Evolutionary conservation across 2,797 vertebrate species (phyloP).

Genomic region (Enteromius paludinosus): DNA sequence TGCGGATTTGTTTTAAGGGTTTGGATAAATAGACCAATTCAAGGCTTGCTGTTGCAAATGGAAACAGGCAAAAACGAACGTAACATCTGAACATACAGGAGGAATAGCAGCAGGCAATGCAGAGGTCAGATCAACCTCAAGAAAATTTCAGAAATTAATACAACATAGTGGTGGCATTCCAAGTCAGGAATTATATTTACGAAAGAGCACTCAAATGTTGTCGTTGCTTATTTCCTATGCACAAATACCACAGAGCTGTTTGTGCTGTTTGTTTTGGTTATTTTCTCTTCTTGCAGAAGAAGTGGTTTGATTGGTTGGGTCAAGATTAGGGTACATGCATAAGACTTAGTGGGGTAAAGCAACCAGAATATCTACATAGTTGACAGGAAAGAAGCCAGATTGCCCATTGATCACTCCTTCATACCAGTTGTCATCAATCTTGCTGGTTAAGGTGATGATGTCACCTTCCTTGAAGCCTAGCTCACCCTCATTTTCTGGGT

Average conservation of each 20-base stretch:
- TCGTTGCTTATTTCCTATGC: slow-evolving; percentile 17
- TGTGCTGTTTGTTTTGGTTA: slow-evolving; percentile 46
- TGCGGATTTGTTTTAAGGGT: neutral
- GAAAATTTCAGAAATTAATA: neutral
- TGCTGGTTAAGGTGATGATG: slow-evolving; percentile 96
- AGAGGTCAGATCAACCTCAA: slow-evolving; percentile 11
- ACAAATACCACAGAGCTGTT: slow-evolving; percentile 24
- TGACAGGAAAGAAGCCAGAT: slow-evolving; percentile 98
- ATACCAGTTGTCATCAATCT: slow-evolving; percentile 99
- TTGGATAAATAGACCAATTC: neutral
- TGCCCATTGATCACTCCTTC: slow-evolving; percentile 96
- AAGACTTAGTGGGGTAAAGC: slow-evolving; percentile 89
- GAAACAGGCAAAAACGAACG: slow-evolving; percentile 25
- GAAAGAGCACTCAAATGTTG: slow-evolving; percentile 17
- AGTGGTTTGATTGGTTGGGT: slow-evolving; percentile 45
- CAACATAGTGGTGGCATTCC: slow-evolving; percentile 33
- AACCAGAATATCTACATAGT: slow-evolving; percentile 97
- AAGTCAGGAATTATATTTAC: slow-evolving; percentile 13
- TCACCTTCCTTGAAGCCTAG: slow-evolving; percentile 98
- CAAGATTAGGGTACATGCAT: slow-evolving; percentile 25
- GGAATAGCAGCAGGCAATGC: slow-evolving; percentile 41
- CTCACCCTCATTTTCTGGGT: slow-evolving; percentile 97
- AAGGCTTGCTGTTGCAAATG: neutral
- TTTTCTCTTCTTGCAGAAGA: slow-evolving; percentile 32
- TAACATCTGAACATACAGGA: slow-evolving; percentile 5